Percentiles rank a stretch among this genome's conserved stretches.
phyloP scores from a whole-genome alignment of 2,888 invertebrate genomes.

The Netelia fuscicornis region DNA sequence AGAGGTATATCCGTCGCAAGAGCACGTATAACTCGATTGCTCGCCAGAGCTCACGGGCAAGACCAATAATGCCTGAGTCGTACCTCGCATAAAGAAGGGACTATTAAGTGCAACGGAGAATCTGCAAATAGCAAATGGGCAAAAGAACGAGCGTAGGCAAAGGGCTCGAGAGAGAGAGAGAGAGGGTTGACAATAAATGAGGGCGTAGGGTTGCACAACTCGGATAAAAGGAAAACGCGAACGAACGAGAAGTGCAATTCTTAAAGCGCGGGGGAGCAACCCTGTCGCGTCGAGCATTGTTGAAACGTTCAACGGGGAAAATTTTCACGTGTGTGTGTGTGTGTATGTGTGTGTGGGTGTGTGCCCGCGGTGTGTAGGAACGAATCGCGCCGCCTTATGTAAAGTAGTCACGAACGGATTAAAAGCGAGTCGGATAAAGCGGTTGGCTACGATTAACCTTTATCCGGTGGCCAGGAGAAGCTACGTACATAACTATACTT shows the following conservation, averaged over 20 bases:
- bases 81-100: constrained; percentile 47
- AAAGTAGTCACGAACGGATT: constrained; percentile 79
- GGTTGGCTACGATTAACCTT: constrained; percentile 76
- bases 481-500: background rate
- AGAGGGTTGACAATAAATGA: constrained; percentile 38
- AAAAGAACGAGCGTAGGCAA: constrained; percentile 4
- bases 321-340: too few species aligned
- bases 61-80: constrained; percentile 41
- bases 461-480: constrained; percentile 66
- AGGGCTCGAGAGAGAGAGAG: constrained; percentile 16
- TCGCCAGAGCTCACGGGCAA: constrained; percentile 12
- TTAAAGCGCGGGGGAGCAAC: constrained; percentile 37
- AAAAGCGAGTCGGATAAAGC: constrained; percentile 78
- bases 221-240: constrained; percentile 34
- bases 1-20: constrained; percentile 7
- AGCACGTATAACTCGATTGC: constrained; percentile 46
- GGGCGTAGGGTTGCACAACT: background rate
- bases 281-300: constrained; percentile 43
- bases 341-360: background rate
- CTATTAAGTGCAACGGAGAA: constrained; percentile 51
- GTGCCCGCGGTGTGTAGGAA: constrained; percentile 14
- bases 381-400: constrained; percentile 74
- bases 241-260: constrained; percentile 57
- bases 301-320: constrained; percentile 31
- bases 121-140: constrained; percentile 49